Evolutionary conservation across 2,113 vertebrate species (phyloP).

Genomic region (Pterocles burchelli): DNA sequence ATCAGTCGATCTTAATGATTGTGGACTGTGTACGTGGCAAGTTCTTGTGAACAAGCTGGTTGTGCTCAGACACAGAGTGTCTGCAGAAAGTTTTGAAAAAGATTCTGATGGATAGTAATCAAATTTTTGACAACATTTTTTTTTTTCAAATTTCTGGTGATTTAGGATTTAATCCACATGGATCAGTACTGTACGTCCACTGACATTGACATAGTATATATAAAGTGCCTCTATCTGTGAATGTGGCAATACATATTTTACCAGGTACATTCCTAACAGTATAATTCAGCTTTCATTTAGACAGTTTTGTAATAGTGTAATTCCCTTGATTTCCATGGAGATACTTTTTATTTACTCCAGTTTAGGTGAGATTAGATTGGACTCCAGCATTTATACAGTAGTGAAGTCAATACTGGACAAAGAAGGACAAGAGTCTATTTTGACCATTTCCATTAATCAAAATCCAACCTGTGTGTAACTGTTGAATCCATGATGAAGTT

Average conservation of each 20-base stretch:
- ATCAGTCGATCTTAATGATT: neutral
- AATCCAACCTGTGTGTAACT: neutral
- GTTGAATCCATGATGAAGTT: neutral
- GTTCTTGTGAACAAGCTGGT: neutral
- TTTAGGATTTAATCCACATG: neutral
- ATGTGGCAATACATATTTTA: neutral
- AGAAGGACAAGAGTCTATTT: neutral
- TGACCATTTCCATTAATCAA: neutral
- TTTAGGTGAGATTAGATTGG: neutral
- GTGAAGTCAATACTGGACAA: neutral
- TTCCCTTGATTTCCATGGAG: neutral
- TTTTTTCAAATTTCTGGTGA: neutral
- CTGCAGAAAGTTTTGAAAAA: neutral
- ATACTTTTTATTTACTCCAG: neutral
- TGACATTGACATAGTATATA: neutral
- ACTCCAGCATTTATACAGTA: neutral
- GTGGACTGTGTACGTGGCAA: accelerated
- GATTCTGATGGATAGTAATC: neutral
- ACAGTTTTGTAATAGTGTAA: neutral
- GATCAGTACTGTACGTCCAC: neutral
- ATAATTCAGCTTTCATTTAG: neutral
- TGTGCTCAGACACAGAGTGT: neutral
- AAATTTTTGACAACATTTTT: neutral
- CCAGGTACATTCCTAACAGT: neutral
- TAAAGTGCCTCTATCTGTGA: neutral